Evolutionary conservation across 1,140 invertebrate genomes (phyloP).

Genomic region (Drosophila subobscura): DNA sequence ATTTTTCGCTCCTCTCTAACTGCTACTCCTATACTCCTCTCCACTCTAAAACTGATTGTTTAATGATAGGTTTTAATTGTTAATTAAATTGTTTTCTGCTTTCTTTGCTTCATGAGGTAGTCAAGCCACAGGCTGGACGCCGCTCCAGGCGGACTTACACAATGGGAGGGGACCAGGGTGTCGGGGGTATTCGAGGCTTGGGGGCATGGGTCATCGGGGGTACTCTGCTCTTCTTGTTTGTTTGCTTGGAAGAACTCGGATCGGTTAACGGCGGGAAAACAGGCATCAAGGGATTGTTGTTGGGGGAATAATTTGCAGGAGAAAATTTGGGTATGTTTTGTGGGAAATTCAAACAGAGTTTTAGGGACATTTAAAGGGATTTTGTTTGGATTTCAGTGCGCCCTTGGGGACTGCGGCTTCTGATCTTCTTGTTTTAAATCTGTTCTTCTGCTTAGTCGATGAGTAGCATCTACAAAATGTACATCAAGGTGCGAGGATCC

Average conservation of each 20-base stretch:
- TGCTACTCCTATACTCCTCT: constrained; percentile 4
- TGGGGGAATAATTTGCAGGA: not conserved
- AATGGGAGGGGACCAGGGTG: constrained; percentile 6
- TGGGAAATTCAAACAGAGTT: constrained; percentile 6
- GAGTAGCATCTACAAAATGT: constrained; percentile 35
- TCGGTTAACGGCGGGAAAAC: constrained; percentile 14
- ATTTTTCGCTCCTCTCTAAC: constrained; percentile 18
- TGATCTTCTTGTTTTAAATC: constrained; percentile 7
- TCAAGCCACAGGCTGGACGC: constrained; percentile 66
- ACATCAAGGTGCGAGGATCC: not conserved
- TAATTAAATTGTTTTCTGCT: constrained; percentile 45
- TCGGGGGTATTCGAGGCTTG: not conserved
- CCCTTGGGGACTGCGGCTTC: constrained; percentile 26
- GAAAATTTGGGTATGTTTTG: not conserved
- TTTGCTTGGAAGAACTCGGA: constrained; percentile 71
- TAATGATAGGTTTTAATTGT: constrained; percentile 50
- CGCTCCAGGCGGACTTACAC: constrained; percentile 51
- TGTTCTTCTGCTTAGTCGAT: constrained; percentile 36
- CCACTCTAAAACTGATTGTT: constrained; percentile 31
- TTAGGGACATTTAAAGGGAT: not conserved
- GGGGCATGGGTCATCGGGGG: not conserved
- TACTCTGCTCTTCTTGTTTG: constrained; percentile 21
- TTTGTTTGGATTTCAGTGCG: too few relatives aligned
- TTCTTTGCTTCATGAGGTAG: constrained; percentile 65
- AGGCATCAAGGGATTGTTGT: not conserved